These are phyloP conservation scores for Rhinichthys klamathensis DNA, from an alignment of 2,113 vertebrate genomes.

Conservation along the genomic window DNA sequence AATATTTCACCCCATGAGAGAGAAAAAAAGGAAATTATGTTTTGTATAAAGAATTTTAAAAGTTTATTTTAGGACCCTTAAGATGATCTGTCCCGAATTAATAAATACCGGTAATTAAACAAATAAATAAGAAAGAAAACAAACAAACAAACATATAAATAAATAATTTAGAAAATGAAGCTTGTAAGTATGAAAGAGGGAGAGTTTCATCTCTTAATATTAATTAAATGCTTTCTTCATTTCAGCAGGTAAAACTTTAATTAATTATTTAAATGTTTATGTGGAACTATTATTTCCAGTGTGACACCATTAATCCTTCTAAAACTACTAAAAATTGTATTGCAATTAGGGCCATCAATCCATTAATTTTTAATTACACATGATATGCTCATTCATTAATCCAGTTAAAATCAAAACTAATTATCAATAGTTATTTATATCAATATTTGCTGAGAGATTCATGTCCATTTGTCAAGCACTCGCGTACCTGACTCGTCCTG, in stretches of 20 bases:
- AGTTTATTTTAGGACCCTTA: not conserved
- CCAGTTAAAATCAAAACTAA: not conserved
- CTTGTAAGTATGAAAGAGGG: not conserved
- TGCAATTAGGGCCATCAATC: not conserved
- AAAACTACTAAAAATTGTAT: not conserved
- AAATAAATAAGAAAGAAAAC: not conserved
- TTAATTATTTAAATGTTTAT: not conserved
- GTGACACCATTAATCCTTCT: too few relatives aligned
- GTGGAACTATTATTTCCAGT: not conserved
- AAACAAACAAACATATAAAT: not conserved
- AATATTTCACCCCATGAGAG: not conserved
- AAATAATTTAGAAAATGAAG: not conserved
- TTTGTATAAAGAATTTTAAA: too few relatives aligned
- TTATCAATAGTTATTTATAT: not conserved
- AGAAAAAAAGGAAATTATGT: not conserved
- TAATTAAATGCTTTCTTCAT: not conserved
- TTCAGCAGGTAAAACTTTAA: not conserved
- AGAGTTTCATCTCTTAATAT: not conserved
- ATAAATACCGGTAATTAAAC: not conserved
- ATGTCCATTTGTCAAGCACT: not conserved
- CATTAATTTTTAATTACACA: not conserved
- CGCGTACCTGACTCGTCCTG: conserved; percentile 94
- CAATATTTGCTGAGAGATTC: not conserved
- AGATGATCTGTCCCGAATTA: not conserved
- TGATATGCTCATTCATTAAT: not conserved